phyloP scores from a whole-genome alignment of 2,113 vertebrate species.

The Gymnocephalus cernua region DNA sequence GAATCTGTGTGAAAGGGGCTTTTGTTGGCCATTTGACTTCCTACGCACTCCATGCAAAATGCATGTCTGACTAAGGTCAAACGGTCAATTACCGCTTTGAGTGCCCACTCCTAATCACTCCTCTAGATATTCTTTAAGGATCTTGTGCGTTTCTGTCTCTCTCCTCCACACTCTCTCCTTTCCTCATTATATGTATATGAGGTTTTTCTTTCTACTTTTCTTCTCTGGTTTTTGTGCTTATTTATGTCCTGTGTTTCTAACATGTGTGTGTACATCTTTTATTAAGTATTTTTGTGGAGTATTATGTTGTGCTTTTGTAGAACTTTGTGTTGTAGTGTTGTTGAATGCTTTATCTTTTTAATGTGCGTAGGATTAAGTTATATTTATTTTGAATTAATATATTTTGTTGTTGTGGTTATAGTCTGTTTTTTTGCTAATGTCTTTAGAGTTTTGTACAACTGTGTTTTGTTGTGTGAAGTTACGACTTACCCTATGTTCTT shows the following conservation, averaged over 20 bases:
- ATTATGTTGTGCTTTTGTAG: constrained; percentile 28
- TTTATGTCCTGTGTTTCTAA: constrained; percentile 44
- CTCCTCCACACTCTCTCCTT: constrained; percentile 19
- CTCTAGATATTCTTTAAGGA: constrained; percentile 51
- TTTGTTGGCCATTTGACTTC: constrained; percentile 71
- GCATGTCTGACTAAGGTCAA: constrained; percentile 76
- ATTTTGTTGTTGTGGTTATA: constrained; percentile 49
- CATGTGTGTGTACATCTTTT: constrained; percentile 23
- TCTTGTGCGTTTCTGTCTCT: constrained; percentile 39
- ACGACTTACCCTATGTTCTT: constrained; percentile 56
- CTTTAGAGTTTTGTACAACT: constrained; percentile 51
- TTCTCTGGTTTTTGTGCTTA: constrained; percentile 16
- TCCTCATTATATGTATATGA: constrained; percentile 18
- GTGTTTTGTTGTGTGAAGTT: constrained; percentile 53
- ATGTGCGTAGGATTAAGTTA: constrained; percentile 32
- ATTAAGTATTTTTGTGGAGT: constrained; percentile 44
- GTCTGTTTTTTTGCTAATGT: constrained; percentile 25
- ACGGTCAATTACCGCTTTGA: constrained; percentile 63
- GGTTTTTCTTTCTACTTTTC: constrained; percentile 8
- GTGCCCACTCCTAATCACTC: constrained; percentile 54
- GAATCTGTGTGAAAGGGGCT: too few relatives aligned
- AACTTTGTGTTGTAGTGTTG: constrained; percentile 24
- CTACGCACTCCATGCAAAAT: constrained; percentile 51
- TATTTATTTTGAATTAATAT: constrained; percentile 29
- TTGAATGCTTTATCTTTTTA: constrained; percentile 33